A percentile compares a stretch with the other conserved stretches of the same genome.
phyloP scores from a whole-genome alignment of 2,888 invertebrate genomes.

The Papilio protenor region DNA sequence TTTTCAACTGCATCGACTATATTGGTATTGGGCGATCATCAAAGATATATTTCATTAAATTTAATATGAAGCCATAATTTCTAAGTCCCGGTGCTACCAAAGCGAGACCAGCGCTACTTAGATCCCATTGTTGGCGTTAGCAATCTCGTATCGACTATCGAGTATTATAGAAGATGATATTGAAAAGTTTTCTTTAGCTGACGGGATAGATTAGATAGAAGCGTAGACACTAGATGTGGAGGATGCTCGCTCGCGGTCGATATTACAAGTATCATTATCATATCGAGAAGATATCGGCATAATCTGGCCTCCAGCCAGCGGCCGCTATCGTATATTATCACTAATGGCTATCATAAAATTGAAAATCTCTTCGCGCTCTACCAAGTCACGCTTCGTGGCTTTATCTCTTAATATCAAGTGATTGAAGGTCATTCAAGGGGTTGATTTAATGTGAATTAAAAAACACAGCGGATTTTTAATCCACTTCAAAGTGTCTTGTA shows the following conservation, averaged over 20 bases:
- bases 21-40: neutral
- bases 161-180: constrained; percentile 47
- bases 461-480: neutral
- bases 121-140: constrained; percentile 34
- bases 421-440: constrained; percentile 29
- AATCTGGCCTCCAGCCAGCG: constrained; percentile 52
- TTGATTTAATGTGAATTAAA: constrained; percentile 22
- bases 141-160: constrained; percentile 34
- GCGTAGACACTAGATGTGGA: constrained; percentile 44
- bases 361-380: constrained; percentile 43
- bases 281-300: constrained; percentile 50
- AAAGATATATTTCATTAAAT: constrained; percentile 13
- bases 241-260: constrained; percentile 47
- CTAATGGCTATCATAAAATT: constrained; percentile 44
- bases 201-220: constrained; percentile 48
- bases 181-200: constrained; percentile 49
- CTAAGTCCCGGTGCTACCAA: neutral
- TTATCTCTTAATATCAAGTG: constrained; percentile 41
- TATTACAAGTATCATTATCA: constrained; percentile 53
- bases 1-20: neutral
- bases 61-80: constrained; percentile 17
- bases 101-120: constrained; percentile 16
- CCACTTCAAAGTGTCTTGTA: neutral
- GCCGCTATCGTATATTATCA: constrained; percentile 44
- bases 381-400: constrained; percentile 38